These are phyloP conservation scores for Oscheius sp. DNA, from an alignment of 2,888 invertebrate genomes.

Conservation along the genomic window DNA sequence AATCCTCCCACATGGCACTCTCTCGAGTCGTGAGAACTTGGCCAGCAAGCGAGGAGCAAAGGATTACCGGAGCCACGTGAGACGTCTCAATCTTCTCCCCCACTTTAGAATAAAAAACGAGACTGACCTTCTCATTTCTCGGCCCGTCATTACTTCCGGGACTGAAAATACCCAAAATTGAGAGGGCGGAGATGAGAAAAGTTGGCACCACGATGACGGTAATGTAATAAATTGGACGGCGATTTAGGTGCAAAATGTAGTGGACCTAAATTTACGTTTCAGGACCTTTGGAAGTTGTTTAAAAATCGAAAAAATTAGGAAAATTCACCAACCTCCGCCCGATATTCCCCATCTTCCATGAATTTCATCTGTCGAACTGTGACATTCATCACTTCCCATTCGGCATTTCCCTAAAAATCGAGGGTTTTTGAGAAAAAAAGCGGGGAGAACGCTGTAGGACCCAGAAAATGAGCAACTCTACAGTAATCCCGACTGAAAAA, in stretches of 20 bases:
- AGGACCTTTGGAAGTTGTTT: too few species aligned
- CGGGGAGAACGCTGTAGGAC: too few species aligned
- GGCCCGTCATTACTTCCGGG: constrained; percentile 69
- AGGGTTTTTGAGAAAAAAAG: too few species aligned
- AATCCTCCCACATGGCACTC: constrained; percentile 17
- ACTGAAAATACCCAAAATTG: constrained; percentile 70
- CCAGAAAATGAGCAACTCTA: too few species aligned
- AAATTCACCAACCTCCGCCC: constrained; percentile 59
- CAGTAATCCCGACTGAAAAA: too few species aligned
- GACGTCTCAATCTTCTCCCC: too few species aligned
- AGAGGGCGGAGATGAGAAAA: constrained; percentile 69
- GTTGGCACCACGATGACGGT: constrained; percentile 72
- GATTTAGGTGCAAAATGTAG: constrained; percentile 67
- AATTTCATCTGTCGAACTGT: constrained; percentile 69
- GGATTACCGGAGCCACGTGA: not conserved
- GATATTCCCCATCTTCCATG: constrained; percentile 69
- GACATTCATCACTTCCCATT: constrained; percentile 71
- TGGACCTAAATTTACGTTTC: too few species aligned
- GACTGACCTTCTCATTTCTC: constrained; percentile 66
- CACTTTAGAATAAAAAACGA: too few species aligned
- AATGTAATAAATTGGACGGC: constrained; percentile 71
- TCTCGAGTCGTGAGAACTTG: not conserved
- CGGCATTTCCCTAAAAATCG: constrained; percentile 68
- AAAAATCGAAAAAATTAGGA: not conserved
- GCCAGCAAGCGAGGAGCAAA: not conserved